phyloP scores from a whole-genome alignment of 2,888 invertebrate genomes.

The Lithosia quadra region DNA sequence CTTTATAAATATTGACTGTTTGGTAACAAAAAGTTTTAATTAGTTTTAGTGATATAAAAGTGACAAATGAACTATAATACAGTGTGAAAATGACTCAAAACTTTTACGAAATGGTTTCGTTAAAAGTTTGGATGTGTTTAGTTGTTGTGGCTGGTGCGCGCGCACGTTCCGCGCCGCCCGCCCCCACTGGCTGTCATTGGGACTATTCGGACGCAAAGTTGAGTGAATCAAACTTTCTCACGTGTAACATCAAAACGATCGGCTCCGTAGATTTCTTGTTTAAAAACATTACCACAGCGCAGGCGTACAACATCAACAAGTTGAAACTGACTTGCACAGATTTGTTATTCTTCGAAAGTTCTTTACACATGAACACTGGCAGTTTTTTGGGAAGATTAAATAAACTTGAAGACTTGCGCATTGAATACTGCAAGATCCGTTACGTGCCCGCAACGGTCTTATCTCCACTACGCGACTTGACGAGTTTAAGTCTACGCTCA shows the following conservation, averaged over 20 bases:
- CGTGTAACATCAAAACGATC: conserved; percentile 91
- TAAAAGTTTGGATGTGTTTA: conserved; percentile 86
- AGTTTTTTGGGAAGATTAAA: conserved; percentile 89
- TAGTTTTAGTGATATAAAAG: conserved; percentile 70
- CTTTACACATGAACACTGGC: conserved; percentile 88
- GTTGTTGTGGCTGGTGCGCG: conserved; percentile 82
- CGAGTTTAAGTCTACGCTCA: conserved; percentile 90
- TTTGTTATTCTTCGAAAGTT: conserved; percentile 91
- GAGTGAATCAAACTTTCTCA: conserved; percentile 88
- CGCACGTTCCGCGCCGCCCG: conserved; percentile 86
- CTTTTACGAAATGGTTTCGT: conserved; percentile 83
- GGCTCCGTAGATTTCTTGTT: conserved; percentile 90
- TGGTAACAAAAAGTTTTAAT: conserved; percentile 73
- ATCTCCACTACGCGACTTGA: conserved; percentile 89
- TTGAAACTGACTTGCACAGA: conserved; percentile 91
- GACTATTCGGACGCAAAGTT: conserved; percentile 86
- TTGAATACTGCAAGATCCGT: conserved; percentile 93
- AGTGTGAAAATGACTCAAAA: conserved; percentile 79
- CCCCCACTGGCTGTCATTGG: conserved; percentile 92
- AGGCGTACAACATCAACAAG: conserved; percentile 90
- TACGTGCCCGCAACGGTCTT: conserved; percentile 91
- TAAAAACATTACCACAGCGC: conserved; percentile 90
- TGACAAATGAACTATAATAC: conserved; percentile 81
- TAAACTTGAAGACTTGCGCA: conserved; percentile 90
- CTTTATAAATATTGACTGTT: conserved; percentile 67